A percentile compares a stretch with the other conserved stretches of the same genome.
These are phyloP conservation scores for Thaumetopoea pityocampa DNA, from an alignment of 1,140 invertebrate species.

Conservation along the genomic window DNA sequence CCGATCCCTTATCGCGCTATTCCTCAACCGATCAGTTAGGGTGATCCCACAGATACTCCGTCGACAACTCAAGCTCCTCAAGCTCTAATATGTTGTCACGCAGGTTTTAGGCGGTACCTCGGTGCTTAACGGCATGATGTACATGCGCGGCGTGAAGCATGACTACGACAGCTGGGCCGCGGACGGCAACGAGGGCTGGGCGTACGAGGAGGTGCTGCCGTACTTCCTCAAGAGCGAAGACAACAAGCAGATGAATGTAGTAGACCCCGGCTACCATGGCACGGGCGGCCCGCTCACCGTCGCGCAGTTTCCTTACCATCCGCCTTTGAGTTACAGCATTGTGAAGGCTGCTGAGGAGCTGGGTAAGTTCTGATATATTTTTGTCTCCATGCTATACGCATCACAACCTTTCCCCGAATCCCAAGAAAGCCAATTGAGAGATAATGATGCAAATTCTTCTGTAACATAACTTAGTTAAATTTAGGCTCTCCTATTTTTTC, in stretches of 20 bases:
- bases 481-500: too few relatives aligned
- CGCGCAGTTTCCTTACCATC: constrained; percentile 90
- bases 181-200: constrained; percentile 92
- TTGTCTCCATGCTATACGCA: too few relatives aligned
- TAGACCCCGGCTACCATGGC: constrained; percentile 85
- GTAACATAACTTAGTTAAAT: too few relatives aligned
- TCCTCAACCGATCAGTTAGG: too few relatives aligned
- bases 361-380: constrained; percentile 60
- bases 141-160: constrained; percentile 92
- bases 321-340: constrained; percentile 88
- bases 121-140: constrained; percentile 98
- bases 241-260: constrained; percentile 80
- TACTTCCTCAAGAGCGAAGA: constrained; percentile 93
- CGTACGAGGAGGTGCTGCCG: constrained; percentile 91
- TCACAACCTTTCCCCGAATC: too few relatives aligned
- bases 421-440: too few relatives aligned
- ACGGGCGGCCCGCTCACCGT: constrained; percentile 87
- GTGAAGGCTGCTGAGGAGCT: constrained; percentile 89
- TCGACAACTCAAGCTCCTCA: background rate
- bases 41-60: too few relatives aligned
- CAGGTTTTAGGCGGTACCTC: constrained; percentile 93
- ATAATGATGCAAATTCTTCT: too few relatives aligned
- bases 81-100: background rate
- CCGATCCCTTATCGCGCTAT: too few relatives aligned
- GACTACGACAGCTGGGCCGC: constrained; percentile 95